phyloP scores from a whole-genome alignment of 2,113 vertebrate species.

The Gavia stellata region DNA sequence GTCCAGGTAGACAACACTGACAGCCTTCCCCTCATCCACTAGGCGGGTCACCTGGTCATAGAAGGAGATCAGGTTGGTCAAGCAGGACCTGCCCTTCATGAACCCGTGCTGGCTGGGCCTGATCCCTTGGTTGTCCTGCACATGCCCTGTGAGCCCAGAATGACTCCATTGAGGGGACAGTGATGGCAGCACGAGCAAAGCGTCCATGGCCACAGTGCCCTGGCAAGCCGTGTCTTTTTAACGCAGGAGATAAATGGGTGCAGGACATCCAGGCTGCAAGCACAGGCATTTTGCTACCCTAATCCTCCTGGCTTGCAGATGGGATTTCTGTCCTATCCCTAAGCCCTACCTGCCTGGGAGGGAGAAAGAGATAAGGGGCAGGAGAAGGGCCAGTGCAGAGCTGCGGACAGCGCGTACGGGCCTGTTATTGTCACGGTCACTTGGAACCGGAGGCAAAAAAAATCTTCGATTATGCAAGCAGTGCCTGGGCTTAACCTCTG shows the following conservation, averaged over 20 bases:
- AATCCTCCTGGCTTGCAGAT: not conserved
- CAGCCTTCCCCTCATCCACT: no score
- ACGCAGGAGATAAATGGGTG: not conserved
- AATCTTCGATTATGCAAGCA: not conserved
- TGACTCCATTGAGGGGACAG: rapidly evolving
- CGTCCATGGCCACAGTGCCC: not conserved
- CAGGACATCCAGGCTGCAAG: not conserved
- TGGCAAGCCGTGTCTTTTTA: not conserved
- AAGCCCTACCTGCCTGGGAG: not conserved
- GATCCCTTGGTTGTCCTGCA: no score
- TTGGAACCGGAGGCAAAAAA: not conserved
- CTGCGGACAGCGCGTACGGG: not conserved
- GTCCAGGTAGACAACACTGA: no score
- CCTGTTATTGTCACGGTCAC: not conserved
- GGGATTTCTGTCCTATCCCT: not conserved
- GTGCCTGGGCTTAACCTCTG: not conserved
- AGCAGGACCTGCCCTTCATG: no score
- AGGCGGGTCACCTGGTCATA: no score
- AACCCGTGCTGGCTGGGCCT: no score
- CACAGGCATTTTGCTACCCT: not conserved
- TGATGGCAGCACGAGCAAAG: not conserved
- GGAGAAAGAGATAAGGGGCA: not conserved
- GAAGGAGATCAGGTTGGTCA: no score
- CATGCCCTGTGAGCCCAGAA: no score
- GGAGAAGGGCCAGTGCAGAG: not conserved